Evolutionary conservation across 2,113 vertebrate species (phyloP).

Genomic region (Harpagus bidentatus): DNA sequence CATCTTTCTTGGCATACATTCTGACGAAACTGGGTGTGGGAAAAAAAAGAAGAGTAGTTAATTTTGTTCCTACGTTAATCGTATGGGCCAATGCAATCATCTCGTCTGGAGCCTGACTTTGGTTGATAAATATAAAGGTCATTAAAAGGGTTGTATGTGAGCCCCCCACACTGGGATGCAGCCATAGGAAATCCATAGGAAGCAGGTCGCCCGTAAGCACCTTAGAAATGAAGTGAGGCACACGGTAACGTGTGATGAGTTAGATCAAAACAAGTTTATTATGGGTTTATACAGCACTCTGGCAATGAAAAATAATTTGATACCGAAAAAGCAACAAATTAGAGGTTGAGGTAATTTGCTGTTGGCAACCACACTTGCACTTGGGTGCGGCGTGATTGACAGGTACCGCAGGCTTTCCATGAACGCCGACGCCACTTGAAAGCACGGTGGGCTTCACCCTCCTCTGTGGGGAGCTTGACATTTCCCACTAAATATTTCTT

Average conservation of each 20-base stretch:
- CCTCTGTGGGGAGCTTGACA: background rate
- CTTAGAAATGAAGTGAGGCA: background rate
- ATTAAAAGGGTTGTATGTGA: background rate
- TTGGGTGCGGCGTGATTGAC: background rate
- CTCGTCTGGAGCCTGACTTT: background rate
- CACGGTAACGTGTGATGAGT: background rate
- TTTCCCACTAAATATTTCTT: background rate
- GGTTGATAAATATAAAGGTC: background rate
- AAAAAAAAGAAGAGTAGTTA: background rate
- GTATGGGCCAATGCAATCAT: fast-evolving
- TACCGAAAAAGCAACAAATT: background rate
- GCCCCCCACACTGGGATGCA: background rate
- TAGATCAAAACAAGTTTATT: background rate
- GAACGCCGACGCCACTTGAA: background rate
- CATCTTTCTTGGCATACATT: background rate
- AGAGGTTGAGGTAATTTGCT: background rate
- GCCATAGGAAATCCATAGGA: background rate
- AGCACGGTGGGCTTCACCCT: background rate
- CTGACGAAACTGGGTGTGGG: background rate
- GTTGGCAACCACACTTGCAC: background rate
- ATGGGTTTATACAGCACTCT: background rate
- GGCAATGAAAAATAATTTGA: constrained; percentile 9
- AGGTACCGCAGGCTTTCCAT: background rate
- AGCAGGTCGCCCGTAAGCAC: background rate
- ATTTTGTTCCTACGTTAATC: background rate